A percentile compares a stretch with the other conserved stretches of the same genome.
Evolutionary conservation across 2,113 vertebrate genomes (phyloP).

Genomic region (Scortum barcoo): DNA sequence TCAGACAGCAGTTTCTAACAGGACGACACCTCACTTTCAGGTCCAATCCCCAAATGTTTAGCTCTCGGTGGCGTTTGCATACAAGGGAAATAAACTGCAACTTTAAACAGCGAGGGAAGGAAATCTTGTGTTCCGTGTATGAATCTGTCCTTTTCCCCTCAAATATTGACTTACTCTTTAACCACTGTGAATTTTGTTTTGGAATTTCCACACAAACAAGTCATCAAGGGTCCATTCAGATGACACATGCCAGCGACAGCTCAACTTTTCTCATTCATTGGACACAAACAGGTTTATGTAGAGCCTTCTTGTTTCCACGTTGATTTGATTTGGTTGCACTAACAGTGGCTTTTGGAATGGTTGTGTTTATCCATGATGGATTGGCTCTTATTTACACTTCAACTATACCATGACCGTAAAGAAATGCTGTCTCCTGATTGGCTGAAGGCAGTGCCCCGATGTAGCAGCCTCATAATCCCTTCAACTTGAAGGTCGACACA

Average conservation of each 20-base stretch:
- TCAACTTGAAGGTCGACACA: neutral
- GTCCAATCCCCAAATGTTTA: neutral
- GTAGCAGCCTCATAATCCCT: neutral
- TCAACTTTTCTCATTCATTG: neutral
- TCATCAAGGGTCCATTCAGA: neutral
- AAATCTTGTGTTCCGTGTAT: neutral
- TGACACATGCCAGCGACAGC: neutral
- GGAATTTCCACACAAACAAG: neutral
- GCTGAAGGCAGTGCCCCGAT: neutral
- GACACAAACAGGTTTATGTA: neutral
- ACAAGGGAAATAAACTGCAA: neutral
- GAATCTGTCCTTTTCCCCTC: neutral
- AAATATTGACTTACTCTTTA: neutral
- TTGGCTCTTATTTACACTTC: neutral
- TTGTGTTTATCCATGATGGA: neutral
- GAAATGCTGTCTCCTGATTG: neutral
- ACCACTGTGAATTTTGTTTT: neutral
- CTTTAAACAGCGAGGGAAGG: neutral
- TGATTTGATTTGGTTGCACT: too few species aligned
- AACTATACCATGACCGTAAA: too few species aligned
- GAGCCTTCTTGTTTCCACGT: too few species aligned
- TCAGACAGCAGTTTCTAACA: neutral
- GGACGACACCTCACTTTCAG: neutral
- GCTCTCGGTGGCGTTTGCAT: neutral
- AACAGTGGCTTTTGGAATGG: too few species aligned